Conservation (phyloP, 2,113 vertebrate species). For the Myrmophylax atrothorax region DNA sequence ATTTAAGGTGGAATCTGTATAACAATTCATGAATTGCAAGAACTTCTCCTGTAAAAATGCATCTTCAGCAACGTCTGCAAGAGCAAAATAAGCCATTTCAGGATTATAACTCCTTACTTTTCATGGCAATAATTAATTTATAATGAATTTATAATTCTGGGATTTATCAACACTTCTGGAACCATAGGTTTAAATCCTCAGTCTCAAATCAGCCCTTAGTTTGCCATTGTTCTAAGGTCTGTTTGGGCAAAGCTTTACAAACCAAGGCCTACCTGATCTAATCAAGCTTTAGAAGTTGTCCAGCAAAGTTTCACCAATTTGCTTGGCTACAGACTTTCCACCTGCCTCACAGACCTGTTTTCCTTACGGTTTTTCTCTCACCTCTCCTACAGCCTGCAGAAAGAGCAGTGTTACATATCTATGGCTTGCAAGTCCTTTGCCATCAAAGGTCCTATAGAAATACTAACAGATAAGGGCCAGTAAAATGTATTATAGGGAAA, state of each 20-base stretch:
- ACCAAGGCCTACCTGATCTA: neutral
- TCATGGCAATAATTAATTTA: neutral
- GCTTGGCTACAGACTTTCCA: neutral
- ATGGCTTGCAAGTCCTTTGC: neutral
- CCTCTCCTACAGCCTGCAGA: neutral
- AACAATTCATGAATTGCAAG: neutral
- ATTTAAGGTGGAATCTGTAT: constrained; percentile 86
- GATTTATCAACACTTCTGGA: neutral
- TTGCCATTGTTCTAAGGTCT: neutral
- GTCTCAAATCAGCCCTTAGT: neutral
- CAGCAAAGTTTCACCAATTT: neutral
- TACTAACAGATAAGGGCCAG: neutral
- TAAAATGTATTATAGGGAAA: neutral
- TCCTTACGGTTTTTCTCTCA: neutral
- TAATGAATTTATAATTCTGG: neutral
- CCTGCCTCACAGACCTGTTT: neutral
- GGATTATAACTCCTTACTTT: neutral
- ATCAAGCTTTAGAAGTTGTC: neutral
- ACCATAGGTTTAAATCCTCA: neutral
- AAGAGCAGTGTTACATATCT: neutral
- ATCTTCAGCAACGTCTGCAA: neutral
- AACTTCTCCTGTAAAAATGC: constrained; percentile 10
- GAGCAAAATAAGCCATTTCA: neutral
- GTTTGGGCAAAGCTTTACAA: neutral
- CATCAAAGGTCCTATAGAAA: neutral